These are phyloP conservation scores for Strigamia transsilvanica DNA, from an alignment of 2,888 invertebrate species.

Conservation along the genomic window DNA sequence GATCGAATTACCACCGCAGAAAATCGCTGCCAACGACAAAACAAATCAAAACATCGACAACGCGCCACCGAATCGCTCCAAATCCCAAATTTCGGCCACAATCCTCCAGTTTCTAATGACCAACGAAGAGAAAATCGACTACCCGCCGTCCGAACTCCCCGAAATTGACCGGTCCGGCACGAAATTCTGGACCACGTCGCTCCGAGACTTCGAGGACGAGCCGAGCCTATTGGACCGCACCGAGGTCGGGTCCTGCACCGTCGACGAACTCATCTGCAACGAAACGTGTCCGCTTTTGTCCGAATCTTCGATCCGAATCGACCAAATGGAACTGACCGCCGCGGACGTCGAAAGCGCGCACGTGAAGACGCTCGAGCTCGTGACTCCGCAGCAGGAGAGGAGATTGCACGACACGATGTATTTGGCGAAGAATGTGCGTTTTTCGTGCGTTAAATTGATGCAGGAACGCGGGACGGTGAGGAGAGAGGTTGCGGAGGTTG, in stretches of 20 bases:
- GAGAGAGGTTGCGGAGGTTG: not conserved
- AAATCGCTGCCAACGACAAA: too few relatives aligned
- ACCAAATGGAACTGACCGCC: not conserved
- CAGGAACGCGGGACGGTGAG: too few relatives aligned
- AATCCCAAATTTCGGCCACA: not conserved
- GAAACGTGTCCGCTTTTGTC: not conserved
- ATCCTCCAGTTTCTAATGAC: not conserved
- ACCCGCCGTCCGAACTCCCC: not conserved
- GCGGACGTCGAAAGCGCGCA: not conserved
- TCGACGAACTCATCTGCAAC: not conserved
- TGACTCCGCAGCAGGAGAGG: not conserved
- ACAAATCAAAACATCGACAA: too few relatives aligned
- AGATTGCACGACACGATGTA: not conserved
- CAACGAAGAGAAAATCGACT: not conserved
- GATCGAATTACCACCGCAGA: too few relatives aligned
- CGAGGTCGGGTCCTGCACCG: not conserved
- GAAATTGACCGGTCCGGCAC: not conserved
- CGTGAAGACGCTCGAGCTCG: too few relatives aligned
- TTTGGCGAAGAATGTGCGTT: not conserved
- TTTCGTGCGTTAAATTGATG: not conserved
- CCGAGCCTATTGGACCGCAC: not conserved
- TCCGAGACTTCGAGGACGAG: too few relatives aligned
- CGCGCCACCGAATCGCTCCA: not conserved
- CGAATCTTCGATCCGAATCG: not conserved
- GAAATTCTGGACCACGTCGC: not conserved